Conservation (phyloP, 2,888 invertebrate genomes). For the Embidobia sp. region DNA sequence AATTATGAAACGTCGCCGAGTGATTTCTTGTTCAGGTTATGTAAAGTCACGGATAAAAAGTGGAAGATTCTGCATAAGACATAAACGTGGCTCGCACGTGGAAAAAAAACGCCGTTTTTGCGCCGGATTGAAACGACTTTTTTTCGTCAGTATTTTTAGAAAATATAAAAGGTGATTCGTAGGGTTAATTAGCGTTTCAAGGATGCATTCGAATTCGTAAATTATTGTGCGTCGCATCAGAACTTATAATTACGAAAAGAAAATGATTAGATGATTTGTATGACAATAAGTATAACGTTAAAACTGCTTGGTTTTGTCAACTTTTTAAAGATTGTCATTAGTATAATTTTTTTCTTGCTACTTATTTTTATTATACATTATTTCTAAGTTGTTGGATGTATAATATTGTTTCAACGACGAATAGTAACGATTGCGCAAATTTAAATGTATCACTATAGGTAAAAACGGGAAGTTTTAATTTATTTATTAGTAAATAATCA, state of each 20-base stretch:
- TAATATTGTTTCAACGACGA: too few species aligned
- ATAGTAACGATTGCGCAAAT: too few species aligned
- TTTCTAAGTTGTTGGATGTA: too few species aligned
- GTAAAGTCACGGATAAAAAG: conserved; percentile 58
- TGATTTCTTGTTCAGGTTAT: conserved; percentile 60
- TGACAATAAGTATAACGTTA: too few species aligned
- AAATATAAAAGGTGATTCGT: conserved; percentile 59
- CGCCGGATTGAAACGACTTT: conserved; percentile 56
- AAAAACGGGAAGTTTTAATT: too few species aligned
- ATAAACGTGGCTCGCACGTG: conserved; percentile 40
- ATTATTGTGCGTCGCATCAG: conserved; percentile 19
- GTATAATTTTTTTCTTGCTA: too few species aligned
- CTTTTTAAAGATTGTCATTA: too few species aligned
- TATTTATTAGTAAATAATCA: too few species aligned
- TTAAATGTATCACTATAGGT: too few species aligned
- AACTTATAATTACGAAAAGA: conserved; percentile 7
- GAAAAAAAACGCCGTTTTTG: conserved; percentile 54
- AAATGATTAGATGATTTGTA: too few species aligned
- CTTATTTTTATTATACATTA: too few species aligned
- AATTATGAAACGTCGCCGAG: conserved; percentile 54
- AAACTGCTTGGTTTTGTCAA: too few species aligned
- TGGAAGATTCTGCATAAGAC: conserved; percentile 62
- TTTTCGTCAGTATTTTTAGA: conserved; percentile 56
- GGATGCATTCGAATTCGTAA: conserved; percentile 57
- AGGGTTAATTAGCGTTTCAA: conserved; percentile 62